Conservation (phyloP, 2,113 vertebrate genomes). For the Platycercus adscitus region DNA sequence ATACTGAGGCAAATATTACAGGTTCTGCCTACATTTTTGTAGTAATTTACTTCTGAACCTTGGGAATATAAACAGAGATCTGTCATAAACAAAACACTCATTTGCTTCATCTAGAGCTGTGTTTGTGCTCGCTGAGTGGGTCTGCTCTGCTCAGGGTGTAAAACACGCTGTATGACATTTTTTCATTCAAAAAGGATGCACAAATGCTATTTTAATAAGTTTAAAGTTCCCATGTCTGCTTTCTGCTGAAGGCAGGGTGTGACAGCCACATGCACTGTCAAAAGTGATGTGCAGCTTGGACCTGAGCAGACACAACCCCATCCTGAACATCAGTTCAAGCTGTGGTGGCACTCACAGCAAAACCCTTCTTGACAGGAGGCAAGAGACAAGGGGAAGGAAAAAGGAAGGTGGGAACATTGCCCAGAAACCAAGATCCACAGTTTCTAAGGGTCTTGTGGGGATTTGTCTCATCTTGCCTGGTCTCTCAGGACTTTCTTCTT, state of each 20-base stretch:
- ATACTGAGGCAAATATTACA: neutral
- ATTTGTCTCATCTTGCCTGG: rapidly evolving
- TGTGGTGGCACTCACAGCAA: neutral
- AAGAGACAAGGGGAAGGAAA: neutral
- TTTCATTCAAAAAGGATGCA: neutral
- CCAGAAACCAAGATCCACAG: rapidly evolving
- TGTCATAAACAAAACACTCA: conserved; percentile 45
- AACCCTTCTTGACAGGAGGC: neutral
- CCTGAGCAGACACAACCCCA: neutral
- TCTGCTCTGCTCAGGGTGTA: neutral
- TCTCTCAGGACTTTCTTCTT: neutral
- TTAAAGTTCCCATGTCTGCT: neutral
- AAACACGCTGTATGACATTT: neutral
- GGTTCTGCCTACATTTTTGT: conserved; percentile 30
- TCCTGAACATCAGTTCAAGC: rapidly evolving
- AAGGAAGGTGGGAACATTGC: rapidly evolving
- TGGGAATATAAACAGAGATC: conserved; percentile 44
- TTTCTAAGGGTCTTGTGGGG: no score
- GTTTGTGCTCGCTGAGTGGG: rapidly evolving
- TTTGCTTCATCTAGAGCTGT: neutral
- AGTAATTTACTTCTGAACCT: conserved; percentile 59
- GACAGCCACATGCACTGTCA: rapidly evolving
- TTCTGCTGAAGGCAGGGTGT: neutral
- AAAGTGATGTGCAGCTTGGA: neutral
- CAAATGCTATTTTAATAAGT: rapidly evolving